Percentiles rank a stretch among this genome's conserved stretches.
These are phyloP conservation scores for Numida meleagris DNA, from an alignment of 2,113 vertebrate species.

Conservation along the genomic window DNA sequence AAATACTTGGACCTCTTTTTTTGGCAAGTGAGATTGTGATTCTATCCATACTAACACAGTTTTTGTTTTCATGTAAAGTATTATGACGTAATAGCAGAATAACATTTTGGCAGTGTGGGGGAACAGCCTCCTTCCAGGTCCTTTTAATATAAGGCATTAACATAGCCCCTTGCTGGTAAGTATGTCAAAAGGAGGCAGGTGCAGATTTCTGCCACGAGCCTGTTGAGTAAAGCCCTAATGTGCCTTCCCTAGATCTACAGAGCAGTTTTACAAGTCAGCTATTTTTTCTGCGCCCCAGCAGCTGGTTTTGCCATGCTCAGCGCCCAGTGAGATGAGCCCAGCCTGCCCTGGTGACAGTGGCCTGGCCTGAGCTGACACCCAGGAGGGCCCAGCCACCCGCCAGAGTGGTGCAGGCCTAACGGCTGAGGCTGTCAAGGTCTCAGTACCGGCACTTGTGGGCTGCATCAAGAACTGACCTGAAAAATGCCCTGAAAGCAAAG, in stretches of 20 bases:
- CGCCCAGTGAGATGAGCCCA: not conserved
- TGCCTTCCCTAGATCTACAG: not conserved
- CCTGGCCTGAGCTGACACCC: not conserved
- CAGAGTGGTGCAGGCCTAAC: not conserved
- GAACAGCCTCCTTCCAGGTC: not conserved
- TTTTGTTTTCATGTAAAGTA: not conserved
- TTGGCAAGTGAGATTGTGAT: not conserved
- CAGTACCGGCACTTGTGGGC: fast-evolving
- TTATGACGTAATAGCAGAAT: not conserved
- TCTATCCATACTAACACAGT: not conserved
- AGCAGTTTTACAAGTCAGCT: not conserved
- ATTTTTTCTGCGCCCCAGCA: not conserved
- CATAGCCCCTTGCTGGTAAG: not conserved
- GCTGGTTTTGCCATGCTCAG: not conserved
- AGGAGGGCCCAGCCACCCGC: fast-evolving
- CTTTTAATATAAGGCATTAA: not conserved
- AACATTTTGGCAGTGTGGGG: not conserved
- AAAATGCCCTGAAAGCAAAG: not conserved
- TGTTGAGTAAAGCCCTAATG: not conserved
- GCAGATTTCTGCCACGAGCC: not conserved
- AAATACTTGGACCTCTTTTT: not conserved
- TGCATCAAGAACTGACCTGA: fast-evolving
- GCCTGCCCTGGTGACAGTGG: not conserved
- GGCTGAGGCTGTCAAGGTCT: fast-evolving
- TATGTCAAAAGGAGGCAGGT: not conserved